Percentiles rank a stretch among this genome's conserved stretches.
Evolutionary conservation across 2,797 vertebrate species (phyloP).

Genomic region (Spea hammondii): DNA sequence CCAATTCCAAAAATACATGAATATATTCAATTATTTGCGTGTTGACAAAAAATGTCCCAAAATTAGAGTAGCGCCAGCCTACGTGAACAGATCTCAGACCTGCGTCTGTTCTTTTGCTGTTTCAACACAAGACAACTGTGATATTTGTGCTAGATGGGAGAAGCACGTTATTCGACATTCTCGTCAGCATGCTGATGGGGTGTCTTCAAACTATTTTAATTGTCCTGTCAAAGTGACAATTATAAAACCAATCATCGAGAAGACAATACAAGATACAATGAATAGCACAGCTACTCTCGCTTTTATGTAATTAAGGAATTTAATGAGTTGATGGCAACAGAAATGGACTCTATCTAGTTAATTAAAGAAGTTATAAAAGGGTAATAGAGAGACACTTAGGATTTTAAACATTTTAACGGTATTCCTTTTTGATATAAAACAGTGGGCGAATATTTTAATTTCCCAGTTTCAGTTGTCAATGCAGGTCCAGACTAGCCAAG

Average conservation of each 20-base stretch:
- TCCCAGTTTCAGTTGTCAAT: no score
- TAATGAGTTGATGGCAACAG: conserved; percentile 75
- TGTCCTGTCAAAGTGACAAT: conserved; percentile 78
- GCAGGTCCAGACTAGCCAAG: no score
- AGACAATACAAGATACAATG: conserved; percentile 72
- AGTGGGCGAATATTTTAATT: no score
- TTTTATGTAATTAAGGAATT: conserved; percentile 76
- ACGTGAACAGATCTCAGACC: no score
- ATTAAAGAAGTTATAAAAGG: conserved; percentile 73
- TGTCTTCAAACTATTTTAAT: conserved; percentile 78
- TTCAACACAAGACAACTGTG: conserved; percentile 7
- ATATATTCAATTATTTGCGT: no score
- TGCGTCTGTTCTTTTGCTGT: no score
- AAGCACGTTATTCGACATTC: conserved; percentile 18
- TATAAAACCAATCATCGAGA: conserved; percentile 74
- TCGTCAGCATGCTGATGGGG: conserved; percentile 61
- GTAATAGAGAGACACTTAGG: not conserved
- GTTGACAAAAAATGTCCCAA: no score
- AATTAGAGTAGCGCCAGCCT: no score
- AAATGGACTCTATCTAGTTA: conserved; percentile 73
- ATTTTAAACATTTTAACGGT: no score
- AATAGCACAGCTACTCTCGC: conserved; percentile 64
- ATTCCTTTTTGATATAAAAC: no score
- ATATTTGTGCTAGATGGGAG: conserved; percentile 7
- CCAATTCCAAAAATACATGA: no score